Evolutionary conservation across 1,140 invertebrate species (phyloP), one percentile per base, ranked within the genome.

Genomic region (Pantala flavescens): DNA sequence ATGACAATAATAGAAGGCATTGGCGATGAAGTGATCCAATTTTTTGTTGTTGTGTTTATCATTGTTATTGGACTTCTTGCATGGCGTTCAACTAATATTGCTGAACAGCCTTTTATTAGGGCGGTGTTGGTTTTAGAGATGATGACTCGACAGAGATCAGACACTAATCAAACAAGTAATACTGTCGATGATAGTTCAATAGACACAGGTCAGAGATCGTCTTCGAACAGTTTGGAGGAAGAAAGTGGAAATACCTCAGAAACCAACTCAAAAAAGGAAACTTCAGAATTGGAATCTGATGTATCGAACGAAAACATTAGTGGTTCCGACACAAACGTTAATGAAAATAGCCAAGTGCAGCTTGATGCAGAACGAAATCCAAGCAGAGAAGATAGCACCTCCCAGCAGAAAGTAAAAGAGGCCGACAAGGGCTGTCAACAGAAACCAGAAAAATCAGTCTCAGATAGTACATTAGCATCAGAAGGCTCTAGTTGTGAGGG

Each of bases 21-120:
- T 28, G 91, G 91, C n/a, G 91, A 93, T 84, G 92, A 93, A 86
- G 91, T 94, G 24, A 87, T 89, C 23, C 83, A 92, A 77, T 90
- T 92, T 80, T 87, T 90, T 78, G 85, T 87, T 24, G 79, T 88
- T 36, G 80, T 92, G 74, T 78, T 89, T 23, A 81, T 90, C 14
- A 78, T 90, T 0, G 76, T 89, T 7, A 81, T 91, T n/a, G 86
- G 83, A 21, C 84, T 86, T 76, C 77, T 91, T n/a, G 90, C 90
- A 16, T 92, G 90, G 90, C 86, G 87, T 81, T 91, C 90, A 0
- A 92, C 88, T 12, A 85, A 84, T 75, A 85, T 86, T n/a, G 42
- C 79, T 79, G 75, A 86, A 80, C 10, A 82, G 82, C 76, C 82
- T 80, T 73, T 84, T 12, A 78, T 86, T 75, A 79, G 84, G 28